phyloP scores from a whole-genome alignment of 2,797 vertebrate species.

The Peromyscus melanophrys region DNA sequence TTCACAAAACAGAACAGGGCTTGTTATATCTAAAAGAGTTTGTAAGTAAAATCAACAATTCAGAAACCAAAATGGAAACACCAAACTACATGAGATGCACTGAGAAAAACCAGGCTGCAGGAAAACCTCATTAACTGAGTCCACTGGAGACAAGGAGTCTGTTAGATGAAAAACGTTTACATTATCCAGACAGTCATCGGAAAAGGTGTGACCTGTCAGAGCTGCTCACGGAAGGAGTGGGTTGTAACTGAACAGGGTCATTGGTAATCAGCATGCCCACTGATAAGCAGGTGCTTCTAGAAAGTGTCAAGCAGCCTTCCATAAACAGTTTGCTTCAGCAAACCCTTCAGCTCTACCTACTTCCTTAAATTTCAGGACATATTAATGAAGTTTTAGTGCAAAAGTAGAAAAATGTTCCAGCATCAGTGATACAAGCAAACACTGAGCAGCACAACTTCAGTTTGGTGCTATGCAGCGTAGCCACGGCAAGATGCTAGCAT shows the following conservation, averaged over 20 bases:
- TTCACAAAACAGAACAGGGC: conserved; percentile 66
- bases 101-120: conserved; percentile 47
- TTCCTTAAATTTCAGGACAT: conserved; percentile 58
- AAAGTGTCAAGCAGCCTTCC: conserved; percentile 14
- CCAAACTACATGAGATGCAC: conserved; percentile 4
- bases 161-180: conserved; percentile 40
- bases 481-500: background rate
- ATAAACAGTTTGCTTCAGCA: conserved; percentile 32
- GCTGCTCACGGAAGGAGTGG: background rate
- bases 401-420: conserved; percentile 64
- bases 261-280: background rate
- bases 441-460: background rate
- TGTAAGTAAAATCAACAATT: conserved; percentile 63
- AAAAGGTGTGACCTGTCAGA: background rate
- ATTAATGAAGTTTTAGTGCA: conserved; percentile 75
- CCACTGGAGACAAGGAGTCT: conserved; percentile 16
- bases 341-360: conserved; percentile 53
- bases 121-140: conserved; percentile 66
- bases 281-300: conserved; percentile 37
- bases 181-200: conserved; percentile 36
- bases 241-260: conserved; percentile 8
- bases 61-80: conserved; percentile 74
- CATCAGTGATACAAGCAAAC: conserved; percentile 29
- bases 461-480: background rate
- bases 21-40: conserved; percentile 27